Conservation (phyloP, 2,888 invertebrate genomes). For the Cephus sareptanus region DNA sequence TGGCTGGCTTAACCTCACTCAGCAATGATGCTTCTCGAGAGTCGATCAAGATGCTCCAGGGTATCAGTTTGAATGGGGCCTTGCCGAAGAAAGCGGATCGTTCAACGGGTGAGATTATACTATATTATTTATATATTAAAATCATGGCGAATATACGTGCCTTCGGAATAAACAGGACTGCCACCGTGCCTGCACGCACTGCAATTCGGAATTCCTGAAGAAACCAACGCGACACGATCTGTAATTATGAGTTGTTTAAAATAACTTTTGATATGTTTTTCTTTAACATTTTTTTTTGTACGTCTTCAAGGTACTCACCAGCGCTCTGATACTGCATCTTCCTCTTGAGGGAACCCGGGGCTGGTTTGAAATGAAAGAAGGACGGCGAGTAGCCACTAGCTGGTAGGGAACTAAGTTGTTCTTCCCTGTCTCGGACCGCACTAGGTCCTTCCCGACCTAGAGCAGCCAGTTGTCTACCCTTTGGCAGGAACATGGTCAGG, state of each 20-base stretch:
- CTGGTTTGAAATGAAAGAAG: constrained; percentile 93
- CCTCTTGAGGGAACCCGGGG: constrained; percentile 79
- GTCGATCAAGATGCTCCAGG: background rate
- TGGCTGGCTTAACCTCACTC: background rate
- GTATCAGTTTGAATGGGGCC: background rate
- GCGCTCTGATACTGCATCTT: constrained; percentile 67
- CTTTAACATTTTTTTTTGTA: background rate
- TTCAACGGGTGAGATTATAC: background rate
- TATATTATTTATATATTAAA: background rate
- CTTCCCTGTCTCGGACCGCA: constrained; percentile 78
- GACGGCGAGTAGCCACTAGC: constrained; percentile 90
- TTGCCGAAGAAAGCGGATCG: background rate
- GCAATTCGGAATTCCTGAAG: constrained; percentile 62
- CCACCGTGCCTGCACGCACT: constrained; percentile 57
- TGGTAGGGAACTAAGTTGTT: constrained; percentile 82
- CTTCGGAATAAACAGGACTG: constrained; percentile 59
- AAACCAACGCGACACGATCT: constrained; percentile 76
- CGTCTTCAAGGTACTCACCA: constrained; percentile 39
- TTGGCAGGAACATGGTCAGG: constrained; percentile 94
- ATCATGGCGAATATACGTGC: constrained; percentile 33
- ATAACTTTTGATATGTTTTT: background rate
- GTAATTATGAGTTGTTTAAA: constrained; percentile 52
- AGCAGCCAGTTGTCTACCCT: constrained; percentile 90
- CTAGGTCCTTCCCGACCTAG: constrained; percentile 84
- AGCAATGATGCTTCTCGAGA: background rate